A percentile compares a stretch with the other conserved stretches of the same genome.
phyloP scores from a whole-genome alignment of 2,797 vertebrate species.

The Alectoris magna region DNA sequence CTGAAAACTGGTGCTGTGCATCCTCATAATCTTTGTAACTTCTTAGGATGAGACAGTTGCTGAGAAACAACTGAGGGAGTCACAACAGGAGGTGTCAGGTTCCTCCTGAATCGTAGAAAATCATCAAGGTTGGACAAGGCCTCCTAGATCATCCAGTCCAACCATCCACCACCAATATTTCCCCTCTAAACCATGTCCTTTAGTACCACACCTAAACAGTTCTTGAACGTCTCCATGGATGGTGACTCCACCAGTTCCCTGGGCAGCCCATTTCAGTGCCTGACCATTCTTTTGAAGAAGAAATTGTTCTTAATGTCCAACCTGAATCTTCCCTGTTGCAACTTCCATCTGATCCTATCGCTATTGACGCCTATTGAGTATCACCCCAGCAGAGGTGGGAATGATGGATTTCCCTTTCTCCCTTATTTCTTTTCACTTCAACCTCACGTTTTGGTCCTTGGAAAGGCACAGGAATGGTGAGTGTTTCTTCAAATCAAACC shows the following conservation, averaged over 20 bases:
- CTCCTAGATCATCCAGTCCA: too few species aligned
- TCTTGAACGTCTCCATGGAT: too few species aligned
- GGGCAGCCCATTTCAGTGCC: too few species aligned
- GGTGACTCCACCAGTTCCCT: too few species aligned
- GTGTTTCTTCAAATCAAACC: background rate
- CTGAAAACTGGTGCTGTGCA: background rate
- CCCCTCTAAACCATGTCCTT: too few species aligned
- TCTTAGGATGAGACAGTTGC: background rate
- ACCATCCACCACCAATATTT: too few species aligned
- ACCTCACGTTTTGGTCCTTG: fast-evolving
- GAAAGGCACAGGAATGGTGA: fast-evolving
- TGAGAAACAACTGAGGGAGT: background rate
- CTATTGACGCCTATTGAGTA: background rate
- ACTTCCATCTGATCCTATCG: too few species aligned
- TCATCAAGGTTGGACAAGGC: too few species aligned
- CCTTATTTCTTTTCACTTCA: background rate
- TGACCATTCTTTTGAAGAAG: too few species aligned
- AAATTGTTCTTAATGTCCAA: too few species aligned
- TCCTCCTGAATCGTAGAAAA: background rate
- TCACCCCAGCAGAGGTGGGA: background rate
- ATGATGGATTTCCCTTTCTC: background rate
- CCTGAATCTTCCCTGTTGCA: too few species aligned
- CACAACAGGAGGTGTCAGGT: background rate
- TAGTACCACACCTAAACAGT: too few species aligned
- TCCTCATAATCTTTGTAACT: background rate